Evolutionary conservation across 2,888 invertebrate species (phyloP).

Genomic region (Oscheius sp.): DNA sequence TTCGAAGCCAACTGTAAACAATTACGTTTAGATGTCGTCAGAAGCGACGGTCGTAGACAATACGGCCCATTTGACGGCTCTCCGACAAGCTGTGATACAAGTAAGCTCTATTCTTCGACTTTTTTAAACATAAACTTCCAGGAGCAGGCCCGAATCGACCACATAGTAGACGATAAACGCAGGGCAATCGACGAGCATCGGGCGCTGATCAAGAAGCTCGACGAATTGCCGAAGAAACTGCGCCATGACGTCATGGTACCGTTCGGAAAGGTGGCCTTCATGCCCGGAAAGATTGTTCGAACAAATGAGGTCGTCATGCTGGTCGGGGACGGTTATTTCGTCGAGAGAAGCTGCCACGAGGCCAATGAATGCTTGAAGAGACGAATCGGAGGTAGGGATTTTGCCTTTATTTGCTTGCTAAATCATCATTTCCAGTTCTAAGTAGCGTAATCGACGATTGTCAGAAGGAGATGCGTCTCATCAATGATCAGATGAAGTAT

Average conservation of each 20-base stretch:
- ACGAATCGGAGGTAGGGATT: slow-evolving; percentile 14
- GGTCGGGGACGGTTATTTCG: slow-evolving; percentile 36
- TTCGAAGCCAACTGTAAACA: neutral
- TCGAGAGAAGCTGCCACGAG: slow-evolving; percentile 32
- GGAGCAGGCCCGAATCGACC: slow-evolving; percentile 31
- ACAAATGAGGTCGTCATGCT: slow-evolving; percentile 41
- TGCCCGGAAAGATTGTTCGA: slow-evolving; percentile 41
- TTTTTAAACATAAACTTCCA: neutral
- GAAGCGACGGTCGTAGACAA: neutral
- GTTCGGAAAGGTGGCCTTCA: slow-evolving; percentile 41
- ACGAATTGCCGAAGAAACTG: slow-evolving; percentile 38
- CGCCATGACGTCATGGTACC: slow-evolving; percentile 41
- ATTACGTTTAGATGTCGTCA: slow-evolving; percentile 6
- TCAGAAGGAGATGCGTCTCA: slow-evolving; percentile 28
- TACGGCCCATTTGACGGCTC: slow-evolving; percentile 13
- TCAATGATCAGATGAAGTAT: slow-evolving; percentile 25
- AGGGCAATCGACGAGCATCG: slow-evolving; percentile 26
- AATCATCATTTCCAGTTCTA: slow-evolving; percentile 26
- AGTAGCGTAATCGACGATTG: slow-evolving; percentile 13
- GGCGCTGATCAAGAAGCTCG: slow-evolving; percentile 32
- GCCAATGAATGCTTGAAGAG: slow-evolving; percentile 27
- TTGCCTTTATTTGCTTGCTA: neutral
- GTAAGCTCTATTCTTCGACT: neutral
- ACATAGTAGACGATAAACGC: slow-evolving; percentile 22
- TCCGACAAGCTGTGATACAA: slow-evolving; percentile 14